Base-by-base conservation (phyloP, 2,888 invertebrate species). In the Mactromeris polynyma region DNA sequence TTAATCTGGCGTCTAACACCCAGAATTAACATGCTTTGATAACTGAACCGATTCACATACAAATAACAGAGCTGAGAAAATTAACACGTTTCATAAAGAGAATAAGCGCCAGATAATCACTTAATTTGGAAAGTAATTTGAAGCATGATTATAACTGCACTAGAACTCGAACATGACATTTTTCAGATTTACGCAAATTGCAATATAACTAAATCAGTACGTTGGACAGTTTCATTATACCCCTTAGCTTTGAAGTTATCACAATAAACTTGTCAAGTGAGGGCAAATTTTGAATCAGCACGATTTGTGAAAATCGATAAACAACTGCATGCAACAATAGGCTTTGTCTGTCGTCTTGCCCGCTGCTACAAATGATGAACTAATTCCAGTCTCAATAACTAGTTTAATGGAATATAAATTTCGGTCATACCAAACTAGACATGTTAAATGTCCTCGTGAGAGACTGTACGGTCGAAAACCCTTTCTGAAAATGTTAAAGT, bases 101-200 rank as follows among this genome's bases (percentile, higher is more conserved):
- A 83, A 33, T 46, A 77, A 46, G 77, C 46, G 46, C 19, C 42
- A 21, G 33, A 83, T 77, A 77, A 46, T 77, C 42, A 21, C 33
- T 33, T 83, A 77, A 83, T 83, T 77, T n/a, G 46, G 31, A 42
- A 83, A 46, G 46, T 73, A 77, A 83, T 83, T 83, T 26, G 83
- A 19, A 31, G 46, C 36, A 42, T 77, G 42, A 33, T 46, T 77
- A 17, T 33, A 51, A 73, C n/a, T 73, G 33, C 36, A 77, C 42
- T 33, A n/a, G 6, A 4, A 40, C 64, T 17, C 42, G 26, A 40
- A 38, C n/a, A n/a, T 36, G 38, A 31, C 69, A 83, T 19, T 69
- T 64, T 82, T 69, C 17, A 19, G 36, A 21, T 51, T 54, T 51
- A 31, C 17, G 33, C 38, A 64, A 54, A n/a, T 31, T 64, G 40